Evolutionary conservation across 2,888 invertebrate species (phyloP).

Genomic region (Aphodius sticticus): DNA sequence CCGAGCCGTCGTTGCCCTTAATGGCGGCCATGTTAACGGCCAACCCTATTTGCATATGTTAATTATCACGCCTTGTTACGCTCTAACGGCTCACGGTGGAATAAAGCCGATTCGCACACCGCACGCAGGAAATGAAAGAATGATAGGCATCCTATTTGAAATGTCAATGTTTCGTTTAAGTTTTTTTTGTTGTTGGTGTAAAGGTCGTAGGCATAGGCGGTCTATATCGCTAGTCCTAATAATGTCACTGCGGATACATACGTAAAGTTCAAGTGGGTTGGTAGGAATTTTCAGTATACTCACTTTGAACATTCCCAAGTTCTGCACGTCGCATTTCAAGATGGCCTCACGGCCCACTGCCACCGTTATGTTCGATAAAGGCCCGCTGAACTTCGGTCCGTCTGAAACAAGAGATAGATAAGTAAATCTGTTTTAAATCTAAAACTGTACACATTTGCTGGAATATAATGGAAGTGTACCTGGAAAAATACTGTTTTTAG

Average conservation of each 20-base stretch:
- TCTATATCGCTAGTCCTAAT: background rate
- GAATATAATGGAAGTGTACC: too few species aligned
- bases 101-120: background rate
- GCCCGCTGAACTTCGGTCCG: constrained; percentile 83
- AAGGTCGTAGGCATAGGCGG: background rate
- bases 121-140: background rate
- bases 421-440: too few species aligned
- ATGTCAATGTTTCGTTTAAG: background rate
- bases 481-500: too few species aligned
- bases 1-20: background rate
- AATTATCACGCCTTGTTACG: constrained; percentile 4
- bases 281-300: constrained; percentile 41
- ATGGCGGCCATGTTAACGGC: background rate
- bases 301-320: constrained; percentile 85
- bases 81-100: background rate
- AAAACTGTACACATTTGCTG: too few species aligned
- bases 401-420: constrained; percentile 63
- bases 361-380: constrained; percentile 83
- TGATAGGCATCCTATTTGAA: background rate
- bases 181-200: background rate
- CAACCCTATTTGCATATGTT: background rate
- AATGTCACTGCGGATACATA: background rate
- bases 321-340: constrained; percentile 82
- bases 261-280: background rate
- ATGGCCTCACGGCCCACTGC: constrained; percentile 86